phyloP scores from a whole-genome alignment of 2,888 invertebrate genomes.

The Erpobdella octoculata region DNA sequence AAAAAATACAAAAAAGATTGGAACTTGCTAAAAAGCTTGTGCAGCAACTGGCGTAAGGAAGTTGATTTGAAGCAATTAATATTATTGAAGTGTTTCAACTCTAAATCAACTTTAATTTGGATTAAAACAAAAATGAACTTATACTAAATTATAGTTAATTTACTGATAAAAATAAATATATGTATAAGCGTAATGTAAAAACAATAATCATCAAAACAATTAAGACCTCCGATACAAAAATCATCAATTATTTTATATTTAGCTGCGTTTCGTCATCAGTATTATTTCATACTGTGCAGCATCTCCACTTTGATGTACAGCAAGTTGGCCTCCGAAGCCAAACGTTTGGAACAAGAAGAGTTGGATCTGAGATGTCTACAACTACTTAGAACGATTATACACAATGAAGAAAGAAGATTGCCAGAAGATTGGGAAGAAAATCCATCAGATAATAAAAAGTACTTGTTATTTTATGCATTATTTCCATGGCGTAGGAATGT shows the following conservation, averaged over 20 bases:
- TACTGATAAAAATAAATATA: too few species aligned
- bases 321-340: constrained; percentile 34
- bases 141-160: too few species aligned
- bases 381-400: constrained; percentile 42
- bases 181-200: too few species aligned
- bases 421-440: constrained; percentile 42
- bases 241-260: neutral
- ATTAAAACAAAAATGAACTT: neutral
- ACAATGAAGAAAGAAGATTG: constrained; percentile 43
- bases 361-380: constrained; percentile 43
- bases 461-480: neutral
- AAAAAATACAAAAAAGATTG: constrained; percentile 36
- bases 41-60: constrained; percentile 37
- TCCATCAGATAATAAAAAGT: constrained; percentile 38
- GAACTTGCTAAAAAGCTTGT: constrained; percentile 38
- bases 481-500: neutral
- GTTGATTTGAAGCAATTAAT: too few species aligned
- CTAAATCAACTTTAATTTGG: neutral
- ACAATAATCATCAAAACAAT: too few species aligned
- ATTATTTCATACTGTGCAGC: constrained; percentile 22
- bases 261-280: neutral
- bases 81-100: neutral
- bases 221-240: neutral
- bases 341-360: constrained; percentile 37
- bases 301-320: constrained; percentile 37